phyloP scores from a whole-genome alignment of 2,797 vertebrate genomes.

The Microhierax caerulescens region DNA sequence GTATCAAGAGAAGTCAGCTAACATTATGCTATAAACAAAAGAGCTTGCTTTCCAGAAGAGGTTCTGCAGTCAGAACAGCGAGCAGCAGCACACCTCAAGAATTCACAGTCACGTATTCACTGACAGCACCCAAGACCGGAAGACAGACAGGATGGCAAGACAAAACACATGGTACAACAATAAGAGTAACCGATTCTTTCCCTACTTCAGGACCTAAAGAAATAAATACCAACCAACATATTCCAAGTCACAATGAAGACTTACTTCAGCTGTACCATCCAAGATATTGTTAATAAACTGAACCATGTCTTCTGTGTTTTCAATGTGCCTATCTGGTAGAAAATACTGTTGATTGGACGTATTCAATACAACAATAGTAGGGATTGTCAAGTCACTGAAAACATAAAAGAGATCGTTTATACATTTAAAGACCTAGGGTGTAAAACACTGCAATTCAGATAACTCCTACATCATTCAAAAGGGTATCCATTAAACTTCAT shows the following conservation, averaged over 20 bases:
- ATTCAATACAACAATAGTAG: slow-evolving; percentile 93
- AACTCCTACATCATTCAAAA: background rate
- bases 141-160: background rate
- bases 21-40: background rate
- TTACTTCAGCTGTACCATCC: slow-evolving; percentile 91
- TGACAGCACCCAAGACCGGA: background rate
- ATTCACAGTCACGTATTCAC: background rate
- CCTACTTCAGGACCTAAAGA: background rate
- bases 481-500: background rate
- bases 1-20: background rate
- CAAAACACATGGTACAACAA: background rate
- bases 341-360: slow-evolving; percentile 98
- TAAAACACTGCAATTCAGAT: background rate
- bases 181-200: background rate
- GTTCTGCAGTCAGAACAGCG: background rate
- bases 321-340: slow-evolving; percentile 82
- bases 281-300: slow-evolving; percentile 90
- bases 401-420: background rate
- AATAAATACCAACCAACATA: background rate
- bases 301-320: slow-evolving; percentile 88
- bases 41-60: background rate
- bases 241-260: background rate
- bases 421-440: background rate
- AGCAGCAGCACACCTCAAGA: background rate
- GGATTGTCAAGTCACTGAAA: slow-evolving; percentile 88